Conservation (phyloP, 2,113 vertebrate species). For the Emydocephalus ijimae region DNA sequence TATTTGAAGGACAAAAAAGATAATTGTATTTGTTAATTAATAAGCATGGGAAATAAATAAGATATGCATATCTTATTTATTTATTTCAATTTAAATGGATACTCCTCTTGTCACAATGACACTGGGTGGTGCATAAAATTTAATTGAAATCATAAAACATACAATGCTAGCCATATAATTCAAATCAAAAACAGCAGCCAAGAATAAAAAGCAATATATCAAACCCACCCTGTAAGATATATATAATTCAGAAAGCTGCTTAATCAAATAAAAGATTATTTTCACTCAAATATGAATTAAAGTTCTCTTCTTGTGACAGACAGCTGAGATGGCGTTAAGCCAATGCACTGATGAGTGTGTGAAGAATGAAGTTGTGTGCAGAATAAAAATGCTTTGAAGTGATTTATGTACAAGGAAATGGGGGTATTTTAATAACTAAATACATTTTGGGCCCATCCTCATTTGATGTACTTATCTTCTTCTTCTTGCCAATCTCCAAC, state of each 20-base stretch:
- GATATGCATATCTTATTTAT: not conserved
- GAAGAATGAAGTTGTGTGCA: conserved; percentile 9
- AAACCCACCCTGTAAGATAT: not conserved
- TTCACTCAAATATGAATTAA: not conserved
- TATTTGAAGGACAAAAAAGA: conserved; percentile 39
- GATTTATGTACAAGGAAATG: conserved; percentile 40
- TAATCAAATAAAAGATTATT: not conserved
- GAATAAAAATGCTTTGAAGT: conserved; percentile 26
- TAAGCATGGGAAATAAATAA: conserved; percentile 23
- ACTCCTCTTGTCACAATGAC: not conserved
- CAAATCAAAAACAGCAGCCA: not conserved
- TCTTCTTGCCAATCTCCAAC: conserved; percentile 33
- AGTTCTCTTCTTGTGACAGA: conserved; percentile 23
- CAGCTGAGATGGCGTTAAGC: conserved; percentile 24
- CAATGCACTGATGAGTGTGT: conserved; percentile 21
- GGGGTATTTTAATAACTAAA: conserved; percentile 19
- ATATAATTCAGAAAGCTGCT: conserved; percentile 12
- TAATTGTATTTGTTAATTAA: conserved; percentile 32
- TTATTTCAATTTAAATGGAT: not conserved
- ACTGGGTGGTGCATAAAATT: not conserved
- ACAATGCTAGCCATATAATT: not conserved
- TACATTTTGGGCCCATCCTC: conserved; percentile 6
- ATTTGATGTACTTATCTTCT: conserved; percentile 25
- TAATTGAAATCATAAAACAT: not conserved
- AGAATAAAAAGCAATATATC: not conserved